Evolutionary conservation across 1,140 invertebrate species (phyloP), one percentile per base, ranked within the genome.

Genomic region (Brachionus angularis): DNA sequence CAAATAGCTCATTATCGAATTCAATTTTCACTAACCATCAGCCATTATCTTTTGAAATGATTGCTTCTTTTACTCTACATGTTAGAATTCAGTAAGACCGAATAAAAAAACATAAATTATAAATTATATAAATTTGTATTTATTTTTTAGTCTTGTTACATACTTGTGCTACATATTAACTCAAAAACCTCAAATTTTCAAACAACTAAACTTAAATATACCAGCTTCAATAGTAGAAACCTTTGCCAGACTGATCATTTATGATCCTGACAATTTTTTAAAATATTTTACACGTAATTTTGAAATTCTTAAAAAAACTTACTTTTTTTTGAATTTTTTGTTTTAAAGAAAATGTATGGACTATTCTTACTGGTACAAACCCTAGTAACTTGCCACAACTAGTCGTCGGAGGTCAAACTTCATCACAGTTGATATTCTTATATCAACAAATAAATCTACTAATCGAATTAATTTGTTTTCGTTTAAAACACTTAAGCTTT

Each of bases 381-480:
- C 5, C 27, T 23, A 58, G 31, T 10, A 67, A 23, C n/a, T 25
- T 67, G 8, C 21, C 42, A 18, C 42, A 67, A 42, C 23, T 44
- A n/a, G n/a, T n/a, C n/a, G n/a, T n/a, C n/a, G n/a, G n/a, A n/a
- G 42, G 42, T 50, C 62, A 46, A 36, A 46, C 34, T 36, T 10
- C 39, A 10, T 16, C 47, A 3, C 42, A 50, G 12, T 14, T 47
- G 10, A 18, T 42, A 34, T 67, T 47, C 47, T 46, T 67, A 3
- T 47, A 67, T 16, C 62, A 67, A 34, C 62, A 67, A 67, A 47
- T 67, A 42, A 67, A 67, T 50, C 29, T 67, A 23, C 31, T 67
- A 27, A 67, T 67, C 5, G 62, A 67, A 34, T 21, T 67, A 16
- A 67, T 67, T 12, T 34, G 39, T 0, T 67, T 67, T 34, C 62